Percentiles rank a stretch among this genome's conserved stretches.
These are phyloP conservation scores for human DNA, from an alignment of 2,113 vertebrate genomes.

Conservation along the genomic window GRCh38 chr6:51379501-51380000, in stretches of 20 bases:
- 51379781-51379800: not conserved
- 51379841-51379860: not conserved
- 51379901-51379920: not conserved
- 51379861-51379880: slow-evolving; percentile 1
- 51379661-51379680: not conserved
- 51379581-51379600: not conserved
- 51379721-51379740: not conserved
- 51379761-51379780: not conserved
- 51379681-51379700: not conserved
- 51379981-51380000: not conserved
- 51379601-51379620: not conserved
- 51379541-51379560: not conserved
- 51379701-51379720: slow-evolving; percentile 14
- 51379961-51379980: slow-evolving; percentile 21
- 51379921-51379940: not conserved
- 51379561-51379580: not conserved
- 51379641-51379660: not conserved
- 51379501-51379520: not conserved
- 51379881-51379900: not conserved
- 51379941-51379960: not conserved
- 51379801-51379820: not conserved
- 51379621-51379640: slow-evolving; percentile 24
- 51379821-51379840: slow-evolving; percentile 5
- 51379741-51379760: slow-evolving; percentile 36
- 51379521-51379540: not conserved